These are phyloP conservation scores for Xiphophorus hellerii DNA, from an alignment of 2,113 vertebrate genomes.

Conservation along the genomic window DNA sequence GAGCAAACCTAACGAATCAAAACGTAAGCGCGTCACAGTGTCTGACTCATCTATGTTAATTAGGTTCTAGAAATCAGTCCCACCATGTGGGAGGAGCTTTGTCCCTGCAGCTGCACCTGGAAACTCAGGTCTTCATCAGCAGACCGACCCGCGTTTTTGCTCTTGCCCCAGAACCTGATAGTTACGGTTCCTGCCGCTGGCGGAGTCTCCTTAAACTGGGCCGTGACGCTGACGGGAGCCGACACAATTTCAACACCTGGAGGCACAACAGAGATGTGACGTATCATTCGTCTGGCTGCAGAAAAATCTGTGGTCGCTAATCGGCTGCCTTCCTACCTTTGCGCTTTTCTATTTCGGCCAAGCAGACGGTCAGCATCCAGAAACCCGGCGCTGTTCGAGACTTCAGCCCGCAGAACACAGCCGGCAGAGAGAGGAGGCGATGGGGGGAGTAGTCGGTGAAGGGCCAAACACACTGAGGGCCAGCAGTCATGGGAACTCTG, in stretches of 20 bases:
- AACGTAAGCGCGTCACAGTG: not conserved
- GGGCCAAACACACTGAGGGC: slow-evolving; percentile 37
- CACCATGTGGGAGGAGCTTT: slow-evolving; percentile 26
- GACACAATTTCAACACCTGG: slow-evolving; percentile 67
- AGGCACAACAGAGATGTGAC: slow-evolving; percentile 8
- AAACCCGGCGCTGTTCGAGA: slow-evolving; percentile 30
- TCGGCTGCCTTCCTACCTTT: slow-evolving; percentile 50
- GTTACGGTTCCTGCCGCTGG: slow-evolving; percentile 43
- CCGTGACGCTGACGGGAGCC: slow-evolving; percentile 61
- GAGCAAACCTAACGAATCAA: not conserved
- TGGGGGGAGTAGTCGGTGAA: slow-evolving; percentile 40
- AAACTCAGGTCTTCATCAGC: slow-evolving; percentile 45
- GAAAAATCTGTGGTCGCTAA: not conserved
- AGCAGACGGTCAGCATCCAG: slow-evolving; percentile 75
- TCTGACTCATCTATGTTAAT: not conserved
- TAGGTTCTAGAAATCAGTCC: slow-evolving; percentile 59
- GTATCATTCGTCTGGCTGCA: not conserved
- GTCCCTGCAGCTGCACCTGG: slow-evolving; percentile 45
- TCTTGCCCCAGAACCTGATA: slow-evolving; percentile 59
- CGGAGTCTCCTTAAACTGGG: slow-evolving; percentile 56
- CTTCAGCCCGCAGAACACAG: slow-evolving; percentile 42
- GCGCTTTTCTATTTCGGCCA: slow-evolving; percentile 78
- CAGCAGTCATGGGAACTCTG: slow-evolving; percentile 30
- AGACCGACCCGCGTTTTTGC: not conserved
- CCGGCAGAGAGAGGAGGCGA: slow-evolving; percentile 37